A percentile compares a stretch with the other conserved stretches of the same genome.
phyloP scores from a whole-genome alignment of 2,113 vertebrate species.

The Clarias macrocephalus region DNA sequence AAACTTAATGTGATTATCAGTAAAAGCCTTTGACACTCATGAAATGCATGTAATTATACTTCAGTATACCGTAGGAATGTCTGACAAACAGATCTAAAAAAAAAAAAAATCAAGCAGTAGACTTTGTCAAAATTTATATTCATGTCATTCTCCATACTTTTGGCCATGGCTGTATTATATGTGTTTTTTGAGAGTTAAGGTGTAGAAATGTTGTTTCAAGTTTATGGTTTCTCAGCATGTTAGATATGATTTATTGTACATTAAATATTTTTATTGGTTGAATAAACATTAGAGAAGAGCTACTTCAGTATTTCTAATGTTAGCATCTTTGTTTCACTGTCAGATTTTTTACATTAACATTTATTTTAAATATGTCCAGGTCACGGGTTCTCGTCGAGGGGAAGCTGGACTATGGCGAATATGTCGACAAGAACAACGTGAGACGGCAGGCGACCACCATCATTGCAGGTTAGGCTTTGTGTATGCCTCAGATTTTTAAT shows the following conservation, averaged over 20 bases:
- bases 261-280: background rate
- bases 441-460: constrained; percentile 92
- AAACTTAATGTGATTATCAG: too few species aligned
- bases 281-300: background rate
- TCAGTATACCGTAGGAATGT: too few species aligned
- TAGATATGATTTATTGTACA: background rate
- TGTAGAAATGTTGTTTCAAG: too few species aligned
- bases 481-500: background rate
- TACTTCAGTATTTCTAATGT: background rate
- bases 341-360: background rate
- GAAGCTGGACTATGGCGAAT: constrained; percentile 96
- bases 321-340: background rate
- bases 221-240: too few species aligned
- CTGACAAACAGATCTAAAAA: too few species aligned
- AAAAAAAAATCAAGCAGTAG: too few species aligned
- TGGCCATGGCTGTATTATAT: too few species aligned
- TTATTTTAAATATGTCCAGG: constrained; percentile 65
- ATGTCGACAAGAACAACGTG: constrained; percentile 92
- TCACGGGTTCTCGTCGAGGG: constrained; percentile 89
- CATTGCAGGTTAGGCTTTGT: constrained; percentile 82
- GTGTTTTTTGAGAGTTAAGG: too few species aligned
- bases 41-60: too few species aligned
- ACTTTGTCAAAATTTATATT: too few species aligned
- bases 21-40: too few species aligned
- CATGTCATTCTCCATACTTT: too few species aligned